Evolutionary conservation across 2,113 vertebrate genomes (phyloP), one percentile per base, ranked within the genome.

Genomic region (Erinaceus europaeus): DNA sequence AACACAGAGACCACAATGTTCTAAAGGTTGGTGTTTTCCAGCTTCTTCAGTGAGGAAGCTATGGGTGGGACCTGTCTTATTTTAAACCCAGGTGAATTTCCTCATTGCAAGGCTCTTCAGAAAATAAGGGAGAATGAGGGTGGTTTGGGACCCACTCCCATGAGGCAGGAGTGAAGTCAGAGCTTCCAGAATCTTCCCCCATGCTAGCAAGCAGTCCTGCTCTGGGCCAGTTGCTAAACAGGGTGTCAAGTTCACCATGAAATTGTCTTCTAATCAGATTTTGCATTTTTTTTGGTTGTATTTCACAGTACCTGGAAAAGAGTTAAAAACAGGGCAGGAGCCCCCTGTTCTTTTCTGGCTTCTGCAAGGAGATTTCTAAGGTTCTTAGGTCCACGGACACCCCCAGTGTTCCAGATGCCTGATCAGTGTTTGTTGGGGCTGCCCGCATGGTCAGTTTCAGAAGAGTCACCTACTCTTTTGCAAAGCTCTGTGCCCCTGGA

Each of bases 151-250:
- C 48, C 55, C 27, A 12, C 21, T 81, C n/a, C 52, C 2, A 2
- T 5, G 59, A 67, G 38, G 48, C 48, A 32, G 6, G 32, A 44
- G 55, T 72, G 42, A 77, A 75, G 44, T 76, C 52, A 85, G 82
- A 93, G 76, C 76, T 4, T 32, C 10, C 0, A 2, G 68, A 76
- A 69, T 87, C 57, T 86, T 64, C 65, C 55, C 14, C 42, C 88
- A 52, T 95, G n/a, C n/a, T 89, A 92, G 50, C 80, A 74, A 53
- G 62, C 64, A 92, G n/a, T 64, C 36, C 84, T 79, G 69, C 75
- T 88, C 65, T 71, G 85, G 65, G 74, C 87, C 88, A 73, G 53
- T 80, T 84, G 86, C 93, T 92, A 82, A 95, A 94, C 91, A 86
- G 95, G 90, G 89, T 84, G 5, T 62, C 87, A 90, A 78, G 71